phyloP scores from a whole-genome alignment of 2,888 invertebrate species.

The Ormyrus labotus region DNA sequence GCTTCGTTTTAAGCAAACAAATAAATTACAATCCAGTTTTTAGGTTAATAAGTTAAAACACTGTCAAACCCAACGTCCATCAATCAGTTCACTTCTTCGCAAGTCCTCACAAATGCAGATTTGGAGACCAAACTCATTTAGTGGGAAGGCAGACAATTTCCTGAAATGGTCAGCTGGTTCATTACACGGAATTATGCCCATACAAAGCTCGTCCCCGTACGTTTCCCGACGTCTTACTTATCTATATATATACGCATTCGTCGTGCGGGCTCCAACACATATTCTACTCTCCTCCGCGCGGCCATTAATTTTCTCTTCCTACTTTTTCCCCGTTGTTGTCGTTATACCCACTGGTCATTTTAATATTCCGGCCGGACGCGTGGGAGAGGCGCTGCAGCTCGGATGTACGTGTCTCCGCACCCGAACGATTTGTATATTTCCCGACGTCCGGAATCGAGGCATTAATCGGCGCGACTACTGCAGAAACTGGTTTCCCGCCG shows the following conservation, averaged over 20 bases:
- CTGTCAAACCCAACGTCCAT: too few relatives aligned
- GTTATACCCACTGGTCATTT: slow-evolving; percentile 28
- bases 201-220: not conserved
- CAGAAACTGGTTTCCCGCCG: too few relatives aligned
- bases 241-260: too few relatives aligned
- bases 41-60: too few relatives aligned
- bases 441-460: not conserved
- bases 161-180: not conserved
- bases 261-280: too few relatives aligned
- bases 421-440: slow-evolving; percentile 26
- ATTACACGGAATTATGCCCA: not conserved
- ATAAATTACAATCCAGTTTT: too few relatives aligned
- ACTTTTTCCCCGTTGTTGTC: slow-evolving; percentile 13
- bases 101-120: too few relatives aligned
- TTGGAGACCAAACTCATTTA: too few relatives aligned
- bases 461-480: slow-evolving; percentile 2
- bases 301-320: slow-evolving; percentile 40
- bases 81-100: too few relatives aligned
- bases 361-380: slow-evolving; percentile 47
- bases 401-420: not conserved
- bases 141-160: too few relatives aligned
- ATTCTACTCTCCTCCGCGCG: not conserved
- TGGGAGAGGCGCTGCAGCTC: slow-evolving; percentile 20
- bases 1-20: too few relatives aligned
- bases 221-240: not conserved